These are phyloP conservation scores for Sialis lutaria DNA, from an alignment of 2,888 invertebrate genomes.

Conservation along the genomic window DNA sequence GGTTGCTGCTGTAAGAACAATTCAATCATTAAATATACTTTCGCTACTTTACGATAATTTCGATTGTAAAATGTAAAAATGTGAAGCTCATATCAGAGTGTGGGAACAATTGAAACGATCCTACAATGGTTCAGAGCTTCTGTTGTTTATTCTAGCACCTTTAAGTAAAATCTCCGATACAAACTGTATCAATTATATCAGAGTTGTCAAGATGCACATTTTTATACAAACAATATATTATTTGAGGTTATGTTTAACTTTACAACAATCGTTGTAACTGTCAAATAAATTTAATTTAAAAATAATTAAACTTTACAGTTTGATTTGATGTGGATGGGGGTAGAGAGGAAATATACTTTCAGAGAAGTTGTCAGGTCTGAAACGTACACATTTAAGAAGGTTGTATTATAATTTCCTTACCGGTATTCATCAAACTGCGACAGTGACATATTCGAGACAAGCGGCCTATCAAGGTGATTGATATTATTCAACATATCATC, in stretches of 20 bases:
- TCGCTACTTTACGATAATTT: not conserved
- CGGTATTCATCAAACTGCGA: conserved; percentile 32
- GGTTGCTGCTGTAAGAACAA: not conserved
- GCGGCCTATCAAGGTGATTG: not conserved
- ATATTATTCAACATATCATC: conserved; percentile 59
- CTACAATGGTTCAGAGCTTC: not conserved
- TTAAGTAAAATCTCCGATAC: not conserved
- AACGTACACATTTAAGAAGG: too few relatives aligned
- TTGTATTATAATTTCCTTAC: conserved; percentile 13
- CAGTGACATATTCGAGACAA: too few relatives aligned
- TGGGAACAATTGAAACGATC: not conserved
- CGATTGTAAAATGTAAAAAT: not conserved
- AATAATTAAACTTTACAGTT: too few relatives aligned
- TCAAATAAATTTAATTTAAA: too few relatives aligned
- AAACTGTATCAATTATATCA: not conserved
- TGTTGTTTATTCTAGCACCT: not conserved
- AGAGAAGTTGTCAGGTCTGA: too few relatives aligned
- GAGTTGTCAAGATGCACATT: not conserved
- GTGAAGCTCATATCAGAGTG: conserved; percentile 1
- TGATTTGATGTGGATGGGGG: too few relatives aligned
- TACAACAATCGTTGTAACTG: too few relatives aligned
- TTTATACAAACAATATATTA: too few relatives aligned
- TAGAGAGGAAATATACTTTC: too few relatives aligned
- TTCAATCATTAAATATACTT: not conserved
- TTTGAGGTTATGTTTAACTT: too few relatives aligned